A percentile compares a stretch with the other conserved stretches of the same genome.
These are phyloP conservation scores for Bujurquina vittata DNA, from an alignment of 2,113 vertebrate genomes.

Conservation along the genomic window DNA sequence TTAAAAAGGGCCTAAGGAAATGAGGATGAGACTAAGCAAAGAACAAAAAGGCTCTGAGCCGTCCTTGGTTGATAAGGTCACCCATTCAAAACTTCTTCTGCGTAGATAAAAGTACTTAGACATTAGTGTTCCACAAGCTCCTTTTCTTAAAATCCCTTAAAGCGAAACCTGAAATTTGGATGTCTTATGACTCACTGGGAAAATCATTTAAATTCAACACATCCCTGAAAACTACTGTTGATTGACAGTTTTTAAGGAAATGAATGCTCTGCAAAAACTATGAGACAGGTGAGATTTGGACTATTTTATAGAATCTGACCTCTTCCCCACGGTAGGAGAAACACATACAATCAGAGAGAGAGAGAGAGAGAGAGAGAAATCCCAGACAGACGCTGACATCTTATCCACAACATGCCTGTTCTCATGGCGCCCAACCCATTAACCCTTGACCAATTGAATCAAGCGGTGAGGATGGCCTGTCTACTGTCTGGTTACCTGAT, in stretches of 20 bases:
- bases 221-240: not conserved
- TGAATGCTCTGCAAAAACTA: not conserved
- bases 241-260: constrained; percentile 10
- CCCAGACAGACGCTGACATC: constrained; percentile 59
- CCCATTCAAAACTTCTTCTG: not conserved
- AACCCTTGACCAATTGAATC: constrained; percentile 71
- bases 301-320: constrained; percentile 25
- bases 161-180: constrained; percentile 13
- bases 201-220: constrained; percentile 21
- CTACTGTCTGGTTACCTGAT: constrained; percentile 53
- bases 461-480: constrained; percentile 50
- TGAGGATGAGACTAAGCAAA: not conserved
- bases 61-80: constrained; percentile 12
- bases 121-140: constrained; percentile 14
- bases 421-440: constrained; percentile 70
- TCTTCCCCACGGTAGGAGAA: not conserved
- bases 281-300: not conserved
- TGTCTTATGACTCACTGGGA: not conserved
- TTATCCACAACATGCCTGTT: constrained; percentile 54
- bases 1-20: not conserved
- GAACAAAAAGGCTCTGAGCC: not conserved
- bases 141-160: constrained; percentile 2
- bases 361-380: constrained; percentile 18
- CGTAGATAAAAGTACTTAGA: constrained; percentile 14
- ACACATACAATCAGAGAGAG: not conserved